phyloP scores from a whole-genome alignment of 2,797 vertebrate genomes.

The Austrolebias charrua region DNA sequence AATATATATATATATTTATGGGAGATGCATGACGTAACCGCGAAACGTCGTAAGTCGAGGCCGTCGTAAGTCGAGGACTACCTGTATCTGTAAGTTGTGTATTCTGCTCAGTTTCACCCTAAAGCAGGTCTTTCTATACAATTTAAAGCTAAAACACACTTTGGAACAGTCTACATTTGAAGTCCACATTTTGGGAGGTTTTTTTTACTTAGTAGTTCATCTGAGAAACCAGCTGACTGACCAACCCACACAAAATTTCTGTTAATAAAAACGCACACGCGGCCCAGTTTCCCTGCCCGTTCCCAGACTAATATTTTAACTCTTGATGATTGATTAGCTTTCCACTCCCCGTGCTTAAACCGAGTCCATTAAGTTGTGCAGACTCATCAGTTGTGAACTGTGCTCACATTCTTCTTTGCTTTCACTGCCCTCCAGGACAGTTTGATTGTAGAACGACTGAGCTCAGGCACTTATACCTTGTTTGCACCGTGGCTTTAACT shows the following conservation, averaged over 20 bases:
- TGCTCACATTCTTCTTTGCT: constrained; percentile 28
- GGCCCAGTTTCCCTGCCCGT: constrained; percentile 28
- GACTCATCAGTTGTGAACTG: constrained; percentile 66
- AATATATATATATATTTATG: too few relatives aligned
- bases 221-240: background rate
- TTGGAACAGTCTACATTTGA: background rate
- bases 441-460: background rate
- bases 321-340: constrained; percentile 64
- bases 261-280: constrained; percentile 42
- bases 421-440: constrained; percentile 9
- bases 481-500: too few relatives aligned
- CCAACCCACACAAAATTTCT: constrained; percentile 20
- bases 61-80: too few relatives aligned
- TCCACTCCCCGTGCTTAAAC: constrained; percentile 45
- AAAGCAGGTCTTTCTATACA: background rate
- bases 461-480: background rate
- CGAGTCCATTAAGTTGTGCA: constrained; percentile 70
- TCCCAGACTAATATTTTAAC: constrained; percentile 55
- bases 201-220: background rate
- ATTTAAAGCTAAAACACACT: background rate
- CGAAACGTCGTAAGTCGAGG: too few relatives aligned
- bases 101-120: too few relatives aligned
- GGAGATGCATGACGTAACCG: too few relatives aligned
- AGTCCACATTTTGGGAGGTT: background rate
- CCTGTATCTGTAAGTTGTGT: too few relatives aligned